A percentile compares a stretch with the other conserved stretches of the same genome.
Evolutionary conservation across 2,113 vertebrate genomes (phyloP).

Genomic region (Dissostichus mawsoni): DNA sequence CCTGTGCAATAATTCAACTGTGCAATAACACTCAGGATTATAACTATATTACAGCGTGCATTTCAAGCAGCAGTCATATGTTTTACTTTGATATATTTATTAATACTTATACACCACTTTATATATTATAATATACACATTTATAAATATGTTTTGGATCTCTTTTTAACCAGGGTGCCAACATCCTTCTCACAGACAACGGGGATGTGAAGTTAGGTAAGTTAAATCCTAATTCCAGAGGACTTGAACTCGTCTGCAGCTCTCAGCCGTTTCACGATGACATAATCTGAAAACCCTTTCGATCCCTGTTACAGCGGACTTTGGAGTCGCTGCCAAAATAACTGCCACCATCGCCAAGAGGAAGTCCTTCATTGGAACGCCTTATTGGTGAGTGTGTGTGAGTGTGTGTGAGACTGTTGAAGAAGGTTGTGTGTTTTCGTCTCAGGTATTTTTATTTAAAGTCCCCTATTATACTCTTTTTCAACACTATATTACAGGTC

Average conservation of each 20-base stretch:
- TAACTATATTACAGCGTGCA: no score
- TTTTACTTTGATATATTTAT: no score
- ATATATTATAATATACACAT: no score
- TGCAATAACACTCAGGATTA: no score
- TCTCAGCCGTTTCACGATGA: slow-evolving; percentile 28
- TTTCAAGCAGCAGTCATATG: no score
- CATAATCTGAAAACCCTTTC: slow-evolving; percentile 54
- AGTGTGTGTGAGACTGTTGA: no score
- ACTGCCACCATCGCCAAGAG: slow-evolving; percentile 99
- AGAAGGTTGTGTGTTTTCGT: no score
- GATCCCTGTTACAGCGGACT: slow-evolving; percentile 88
- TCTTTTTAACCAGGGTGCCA: slow-evolving; percentile 89
- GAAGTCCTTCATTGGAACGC: slow-evolving; percentile 99
- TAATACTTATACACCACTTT: no score
- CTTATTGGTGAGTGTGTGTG: slow-evolving; percentile 92
- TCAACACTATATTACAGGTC: no score
- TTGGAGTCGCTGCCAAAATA: slow-evolving; percentile 99
- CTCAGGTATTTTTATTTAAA: no score
- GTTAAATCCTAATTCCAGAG: slow-evolving; percentile 25
- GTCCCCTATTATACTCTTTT: no score
- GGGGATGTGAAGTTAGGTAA: slow-evolving; percentile 98
- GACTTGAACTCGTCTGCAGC: no score
- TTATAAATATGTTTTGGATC: background rate
- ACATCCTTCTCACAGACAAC: slow-evolving; percentile 95
- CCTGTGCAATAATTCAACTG: background rate